phyloP scores from a whole-genome alignment of 2,888 invertebrate species.

The Drosophila hamatofila region DNA sequence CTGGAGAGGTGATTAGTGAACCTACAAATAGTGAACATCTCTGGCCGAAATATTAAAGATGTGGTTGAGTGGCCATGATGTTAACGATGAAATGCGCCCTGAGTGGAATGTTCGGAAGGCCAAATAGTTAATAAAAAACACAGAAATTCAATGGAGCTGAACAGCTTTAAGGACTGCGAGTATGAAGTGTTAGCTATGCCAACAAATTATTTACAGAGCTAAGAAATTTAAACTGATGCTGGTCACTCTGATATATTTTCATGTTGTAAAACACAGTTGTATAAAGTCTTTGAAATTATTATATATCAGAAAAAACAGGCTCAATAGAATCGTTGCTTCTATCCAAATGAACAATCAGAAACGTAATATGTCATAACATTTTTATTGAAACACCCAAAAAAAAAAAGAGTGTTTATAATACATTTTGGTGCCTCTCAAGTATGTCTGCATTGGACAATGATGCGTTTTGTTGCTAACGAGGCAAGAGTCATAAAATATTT shows the following conservation, averaged over 20 bases:
- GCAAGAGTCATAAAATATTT: constrained; percentile 22
- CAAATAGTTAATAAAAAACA: neutral
- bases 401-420: neutral
- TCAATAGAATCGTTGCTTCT: neutral
- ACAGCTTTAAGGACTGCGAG: neutral
- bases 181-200: too few relatives aligned
- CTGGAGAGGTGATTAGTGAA: constrained; percentile 21
- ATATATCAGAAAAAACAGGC: neutral
- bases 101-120: neutral
- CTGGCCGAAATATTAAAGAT: constrained; percentile 6
- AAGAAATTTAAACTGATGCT: neutral
- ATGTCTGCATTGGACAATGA: neutral
- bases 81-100: constrained; percentile 6
- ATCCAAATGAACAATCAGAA: neutral
- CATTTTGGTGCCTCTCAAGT: neutral
- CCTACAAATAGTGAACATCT: constrained; percentile 17
- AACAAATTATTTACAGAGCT: too few relatives aligned
- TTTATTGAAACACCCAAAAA: neutral
- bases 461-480: constrained; percentile 19
- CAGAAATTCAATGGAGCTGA: neutral
- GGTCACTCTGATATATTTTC: too few relatives aligned
- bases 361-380: constrained; percentile 2
- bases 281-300: neutral
- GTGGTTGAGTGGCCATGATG: neutral
- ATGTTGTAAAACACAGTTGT: too few relatives aligned